These are phyloP conservation scores for Nycticorax nycticorax DNA, from an alignment of 2,113 vertebrate species.

Conservation along the genomic window DNA sequence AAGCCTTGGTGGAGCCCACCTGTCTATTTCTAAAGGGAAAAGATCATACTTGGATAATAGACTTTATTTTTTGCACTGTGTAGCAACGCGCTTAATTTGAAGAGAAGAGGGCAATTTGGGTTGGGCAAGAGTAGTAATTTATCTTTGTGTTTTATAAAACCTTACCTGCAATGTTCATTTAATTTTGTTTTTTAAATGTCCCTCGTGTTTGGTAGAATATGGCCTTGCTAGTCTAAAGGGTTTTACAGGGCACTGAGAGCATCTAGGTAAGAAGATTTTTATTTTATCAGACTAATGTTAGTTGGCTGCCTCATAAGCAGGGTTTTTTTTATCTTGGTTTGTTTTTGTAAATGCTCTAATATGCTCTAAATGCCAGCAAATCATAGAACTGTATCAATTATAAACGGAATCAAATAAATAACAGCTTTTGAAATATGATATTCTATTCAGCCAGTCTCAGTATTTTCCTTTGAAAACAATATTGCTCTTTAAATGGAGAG, in stretches of 20 bases:
- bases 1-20: not conserved
- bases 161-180: not conserved
- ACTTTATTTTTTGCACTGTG: not conserved
- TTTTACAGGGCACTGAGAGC: not conserved
- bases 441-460: not conserved
- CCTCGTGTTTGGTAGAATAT: not conserved
- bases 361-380: not conserved
- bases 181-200: not conserved
- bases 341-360: not conserved
- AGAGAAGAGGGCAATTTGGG: not conserved
- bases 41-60: not conserved
- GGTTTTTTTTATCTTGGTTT: not conserved
- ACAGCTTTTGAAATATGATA: not conserved
- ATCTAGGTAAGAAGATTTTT: not conserved
- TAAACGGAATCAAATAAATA: not conserved
- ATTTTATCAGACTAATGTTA: not conserved
- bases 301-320: not conserved
- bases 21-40: not conserved
- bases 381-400: not conserved
- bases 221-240: not conserved
- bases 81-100: fast-evolving
- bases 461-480: not conserved
- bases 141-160: not conserved
- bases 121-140: not conserved
- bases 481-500: not conserved